Base-by-base conservation (phyloP, 2,113 vertebrate genomes). In the Pristiophorus japonicus region DNA sequence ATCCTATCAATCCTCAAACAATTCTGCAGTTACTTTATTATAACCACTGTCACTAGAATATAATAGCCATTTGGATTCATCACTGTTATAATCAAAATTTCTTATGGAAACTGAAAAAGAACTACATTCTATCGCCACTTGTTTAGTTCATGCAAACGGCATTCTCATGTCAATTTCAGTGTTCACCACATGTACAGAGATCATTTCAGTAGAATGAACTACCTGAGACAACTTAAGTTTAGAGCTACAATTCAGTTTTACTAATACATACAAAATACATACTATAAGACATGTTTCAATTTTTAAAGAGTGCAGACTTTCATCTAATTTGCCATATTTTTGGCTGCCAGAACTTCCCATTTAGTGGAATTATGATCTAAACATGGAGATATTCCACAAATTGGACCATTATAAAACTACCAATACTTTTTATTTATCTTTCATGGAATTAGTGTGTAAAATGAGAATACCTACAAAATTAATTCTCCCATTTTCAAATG, bases 151-250 rank as follows among this genome's bases (percentile, higher is more conserved):
- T 90, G 14, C 51, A 59, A 1, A 65, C 30, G 3, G 66, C 90
- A 93, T 93, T 93, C 90, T 93, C 66, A 65, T 65, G 90, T 93
- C 90, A 63, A 38, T 62, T 92, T 38, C 59, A 65, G 34, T 65
- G 38, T 62, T 90, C 87, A 66, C 34, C 47, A 55, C 59, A 63
- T 22, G 51, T 92, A 45, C 59, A 92, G n/a, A 92, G 63, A 92
- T 65, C 45, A 93, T 93, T 90, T 14, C 34, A 81, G 38, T 51
- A 88, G 27, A 27, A 55, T 51, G 85, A 93, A 65, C 16, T 34
- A 59, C 87, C 65, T 42, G 2, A 65, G 62, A 92, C 47, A 88
- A 63, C 90, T 34, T 59, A 59, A 91, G 24, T 93, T 93, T 90
- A 59, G 20, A 3, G 90, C 20, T 65, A 93, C 16, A 38, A 65